A percentile compares a stretch with the other conserved stretches of the same genome.
Evolutionary conservation across 2,113 vertebrate species (phyloP).

Genomic region (Oreochromis tanganicae): DNA sequence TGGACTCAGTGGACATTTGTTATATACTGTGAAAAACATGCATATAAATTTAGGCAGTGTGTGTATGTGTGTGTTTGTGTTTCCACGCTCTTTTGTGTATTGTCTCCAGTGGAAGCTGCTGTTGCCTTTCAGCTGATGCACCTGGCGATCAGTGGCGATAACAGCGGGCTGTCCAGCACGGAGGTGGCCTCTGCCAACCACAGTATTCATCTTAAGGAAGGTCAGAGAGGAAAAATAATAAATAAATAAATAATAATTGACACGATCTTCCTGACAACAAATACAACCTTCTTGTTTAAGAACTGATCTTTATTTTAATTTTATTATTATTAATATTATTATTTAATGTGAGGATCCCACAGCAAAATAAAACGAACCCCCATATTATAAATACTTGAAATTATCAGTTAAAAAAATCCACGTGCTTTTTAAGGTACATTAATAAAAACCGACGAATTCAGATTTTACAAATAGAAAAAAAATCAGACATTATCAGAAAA

Average conservation of each 20-base stretch:
- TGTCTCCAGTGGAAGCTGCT: slow-evolving; percentile 57
- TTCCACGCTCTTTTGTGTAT: slow-evolving; percentile 47
- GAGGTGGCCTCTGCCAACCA: neutral
- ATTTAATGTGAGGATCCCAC: neutral
- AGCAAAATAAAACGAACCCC: neutral
- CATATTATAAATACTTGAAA: neutral
- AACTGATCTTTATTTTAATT: neutral
- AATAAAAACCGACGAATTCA: neutral
- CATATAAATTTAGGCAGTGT: neutral
- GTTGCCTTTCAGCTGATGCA: slow-evolving; percentile 68
- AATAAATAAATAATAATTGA: neutral
- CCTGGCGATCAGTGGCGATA: slow-evolving; percentile 77
- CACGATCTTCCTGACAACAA: neutral
- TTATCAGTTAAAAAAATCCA: neutral
- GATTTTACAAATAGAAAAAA: neutral
- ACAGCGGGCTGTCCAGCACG: slow-evolving; percentile 19
- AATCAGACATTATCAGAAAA: neutral
- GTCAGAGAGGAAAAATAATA: neutral
- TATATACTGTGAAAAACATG: neutral
- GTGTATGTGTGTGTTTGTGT: neutral
- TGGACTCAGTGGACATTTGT: neutral
- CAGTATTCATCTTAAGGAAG: neutral
- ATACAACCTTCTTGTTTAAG: neutral
- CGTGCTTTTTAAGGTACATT: neutral
- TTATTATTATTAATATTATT: neutral